Evolutionary conservation across 2,797 vertebrate genomes (phyloP).

Genomic region (Crotalus adamanteus): DNA sequence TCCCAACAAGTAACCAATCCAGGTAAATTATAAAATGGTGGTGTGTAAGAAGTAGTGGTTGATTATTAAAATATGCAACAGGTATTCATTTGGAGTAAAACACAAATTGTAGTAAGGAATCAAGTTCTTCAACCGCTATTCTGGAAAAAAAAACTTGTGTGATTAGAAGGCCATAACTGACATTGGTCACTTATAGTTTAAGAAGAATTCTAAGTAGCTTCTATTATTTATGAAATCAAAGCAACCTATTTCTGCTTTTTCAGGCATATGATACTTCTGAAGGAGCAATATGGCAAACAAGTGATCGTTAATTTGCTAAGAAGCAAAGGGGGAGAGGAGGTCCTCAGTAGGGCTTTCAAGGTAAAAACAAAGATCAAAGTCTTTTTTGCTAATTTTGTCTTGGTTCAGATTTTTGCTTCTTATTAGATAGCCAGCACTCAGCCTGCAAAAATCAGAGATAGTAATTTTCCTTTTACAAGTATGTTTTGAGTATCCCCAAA

Average conservation of each 20-base stretch:
- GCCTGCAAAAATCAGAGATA: background rate
- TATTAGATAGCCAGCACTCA: background rate
- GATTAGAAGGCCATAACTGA: background rate
- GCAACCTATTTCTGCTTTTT: slow-evolving; percentile 36
- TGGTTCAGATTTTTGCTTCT: slow-evolving; percentile 29
- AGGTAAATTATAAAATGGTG: background rate
- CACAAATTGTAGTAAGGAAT: background rate
- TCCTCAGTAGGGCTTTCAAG: slow-evolving; percentile 80
- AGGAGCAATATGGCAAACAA: slow-evolving; percentile 79
- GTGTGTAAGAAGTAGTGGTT: background rate
- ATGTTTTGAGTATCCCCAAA: background rate
- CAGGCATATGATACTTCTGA: slow-evolving; percentile 80
- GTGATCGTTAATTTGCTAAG: slow-evolving; percentile 79
- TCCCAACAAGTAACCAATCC: background rate
- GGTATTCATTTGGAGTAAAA: background rate
- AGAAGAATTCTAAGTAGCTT: background rate
- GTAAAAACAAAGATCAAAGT: slow-evolving; percentile 58
- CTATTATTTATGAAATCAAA: slow-evolving; percentile 34
- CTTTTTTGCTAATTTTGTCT: slow-evolving; percentile 8
- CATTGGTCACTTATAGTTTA: slow-evolving; percentile 28
- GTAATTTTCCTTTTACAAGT: background rate
- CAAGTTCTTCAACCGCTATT: slow-evolving; percentile 14
- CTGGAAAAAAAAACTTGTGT: background rate
- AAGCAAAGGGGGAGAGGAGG: slow-evolving; percentile 77
- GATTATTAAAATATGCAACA: background rate